Evolutionary conservation across 2,113 vertebrate species (phyloP).

Genomic region (Sterna hirundo): DNA sequence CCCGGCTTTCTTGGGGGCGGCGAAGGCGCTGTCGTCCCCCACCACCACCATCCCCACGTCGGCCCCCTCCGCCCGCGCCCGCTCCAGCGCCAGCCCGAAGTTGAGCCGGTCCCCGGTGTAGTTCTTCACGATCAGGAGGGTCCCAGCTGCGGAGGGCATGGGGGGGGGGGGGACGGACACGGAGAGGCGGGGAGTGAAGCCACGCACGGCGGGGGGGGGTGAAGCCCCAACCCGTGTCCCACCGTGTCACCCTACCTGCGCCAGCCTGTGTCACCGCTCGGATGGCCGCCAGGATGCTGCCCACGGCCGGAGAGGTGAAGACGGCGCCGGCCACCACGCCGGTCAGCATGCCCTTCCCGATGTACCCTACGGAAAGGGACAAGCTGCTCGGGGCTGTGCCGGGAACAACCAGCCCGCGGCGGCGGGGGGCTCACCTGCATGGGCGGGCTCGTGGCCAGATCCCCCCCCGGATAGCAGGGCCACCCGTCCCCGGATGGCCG

Average conservation of each 20-base stretch:
- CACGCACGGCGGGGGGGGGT: accelerated
- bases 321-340: conserved; percentile 88
- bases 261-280: conserved; percentile 81
- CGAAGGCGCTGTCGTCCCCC: conserved; percentile 90
- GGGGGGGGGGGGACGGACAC: background rate
- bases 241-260: conserved; percentile 52
- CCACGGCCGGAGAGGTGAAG: conserved; percentile 90
- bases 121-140: conserved; percentile 94
- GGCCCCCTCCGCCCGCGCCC: conserved; percentile 79
- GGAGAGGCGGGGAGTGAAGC: background rate
- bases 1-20: conserved; percentile 82
- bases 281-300: conserved; percentile 89
- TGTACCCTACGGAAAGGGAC: conserved; percentile 76
- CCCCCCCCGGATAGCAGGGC: conserved; percentile 91
- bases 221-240: accelerated
- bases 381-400: accelerated
- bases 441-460: conserved; percentile 93
- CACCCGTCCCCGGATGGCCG: conserved; percentile 80
- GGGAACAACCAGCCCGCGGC: accelerated
- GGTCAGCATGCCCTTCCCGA: conserved; percentile 91
- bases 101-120: conserved; percentile 96
- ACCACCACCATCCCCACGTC: conserved; percentile 86
- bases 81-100: conserved; percentile 91
- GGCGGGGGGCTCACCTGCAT: conserved; percentile 73
- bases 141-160: conserved; percentile 76